Evolutionary conservation across 2,888 invertebrate genomes (phyloP), one percentile per base, ranked within the genome.

Genomic region (Anthophora plumipes): DNA sequence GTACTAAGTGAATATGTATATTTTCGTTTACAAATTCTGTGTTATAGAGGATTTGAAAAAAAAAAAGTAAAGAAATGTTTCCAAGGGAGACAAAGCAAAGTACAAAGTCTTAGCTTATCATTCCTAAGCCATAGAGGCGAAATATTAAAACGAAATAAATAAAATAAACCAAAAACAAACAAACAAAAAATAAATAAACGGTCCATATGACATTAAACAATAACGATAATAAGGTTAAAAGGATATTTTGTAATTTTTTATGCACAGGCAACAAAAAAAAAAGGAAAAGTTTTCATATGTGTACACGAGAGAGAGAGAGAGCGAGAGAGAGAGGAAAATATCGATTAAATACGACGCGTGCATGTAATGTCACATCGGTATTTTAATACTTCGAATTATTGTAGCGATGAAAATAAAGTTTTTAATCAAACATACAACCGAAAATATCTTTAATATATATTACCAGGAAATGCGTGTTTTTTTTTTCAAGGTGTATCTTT

Each of bases 371-470:
- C 60, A 74, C 57, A 61, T 69, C 64, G 74, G 59, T 73, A 82
- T 67, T 68, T 69, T 79, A 73, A 11, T 37, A 71, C 14, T 72
- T 37, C 67, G 77, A 81, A 63, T 67, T 78, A 70, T 74, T 85
- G 78, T 77, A 79, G 77, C 73, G 59, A 80, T 66, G 72, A 77
- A 70, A 83, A 85, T 85, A 85, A 85, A 80, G 77, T 66, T 72
- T 61, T 69, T 82, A 60, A 83, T 75, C 48, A 76, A 1, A 82
- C 61, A 71, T 37, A 70, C 61, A 57, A 55, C 63, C n/a, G 31
- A 46, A 83, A 66, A 72, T 61, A 69, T 85, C 39, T 73, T 73
- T 79, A 66, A 73, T 84, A 50, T 57, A 54, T 73, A 14, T 50
- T 25, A 71, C 80, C 80, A 80, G 43, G 43, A 55, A 72, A 72